Base-by-base conservation (phyloP, 1,140 invertebrate species). In the Drosophila nigrodunni region DNA sequence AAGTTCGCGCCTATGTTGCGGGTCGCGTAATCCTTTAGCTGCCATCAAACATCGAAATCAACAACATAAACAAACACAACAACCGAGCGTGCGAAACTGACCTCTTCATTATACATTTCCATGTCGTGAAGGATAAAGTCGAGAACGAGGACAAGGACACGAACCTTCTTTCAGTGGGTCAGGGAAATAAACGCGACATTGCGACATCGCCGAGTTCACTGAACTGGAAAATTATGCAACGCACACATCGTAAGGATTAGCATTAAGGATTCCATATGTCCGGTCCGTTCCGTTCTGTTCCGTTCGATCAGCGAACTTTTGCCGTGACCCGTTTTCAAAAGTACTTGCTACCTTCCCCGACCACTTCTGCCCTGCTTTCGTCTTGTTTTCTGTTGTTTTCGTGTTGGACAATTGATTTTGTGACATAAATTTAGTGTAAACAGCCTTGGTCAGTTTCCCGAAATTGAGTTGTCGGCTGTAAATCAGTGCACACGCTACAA, bases 1-100 rank as follows among this genome's bases (percentile, higher is more conserved):
- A 82, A 81, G 78, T 86, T 86, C 82, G 82, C 82, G 82, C 82
- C 82, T 82, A 87, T 83, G 81, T 83, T 78, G 77, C 77, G 80
- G 68, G 47, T 77, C 60, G 67, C 66, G 47, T 86, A 86, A 86
- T 82, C 82, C 82, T 87, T 86, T 86, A 66, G 72, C 69, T 70
- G 74, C 77, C 77, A 78, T 57, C 30, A 72, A 30, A 34, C 47
- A 61, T 25, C 44, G 13, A 52, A 37, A 66, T 37, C 57, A 74
- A 74, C 57, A 74, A 74, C 57, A 74, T 43, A 74, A 86, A 85
- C 82, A 82, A 86, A 41, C 39, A 78, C 55, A 80, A 80, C 81
- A 73, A 68, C 65, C 77, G 44, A 73, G 50, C 70, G 58, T 68
- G 75, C 72, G 69, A 61, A 72, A 77, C 71, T 86, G 82, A 86